A percentile compares a stretch with the other conserved stretches of the same genome.
Conservation (phyloP, 2,797 vertebrate genomes). For the Liasis olivaceus region DNA sequence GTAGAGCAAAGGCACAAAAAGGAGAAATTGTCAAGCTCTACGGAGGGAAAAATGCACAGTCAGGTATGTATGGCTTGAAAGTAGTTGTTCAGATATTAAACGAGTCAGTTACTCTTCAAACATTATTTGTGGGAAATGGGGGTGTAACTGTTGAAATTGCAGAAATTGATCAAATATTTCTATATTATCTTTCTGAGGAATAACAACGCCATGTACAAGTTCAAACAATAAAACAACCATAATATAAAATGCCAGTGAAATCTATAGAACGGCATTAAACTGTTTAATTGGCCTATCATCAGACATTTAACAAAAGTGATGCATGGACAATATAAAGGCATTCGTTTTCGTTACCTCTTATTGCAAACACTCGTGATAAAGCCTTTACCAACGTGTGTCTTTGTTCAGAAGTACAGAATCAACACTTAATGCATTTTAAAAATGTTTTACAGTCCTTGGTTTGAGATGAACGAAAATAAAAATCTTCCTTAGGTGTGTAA, state of each 20-base stretch:
- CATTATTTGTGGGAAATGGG: not conserved
- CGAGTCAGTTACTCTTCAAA: not conserved
- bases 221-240: not conserved
- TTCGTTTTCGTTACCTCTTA: not conserved
- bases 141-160: not conserved
- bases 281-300: not conserved
- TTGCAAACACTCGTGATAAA: not conserved
- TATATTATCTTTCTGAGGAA: not conserved
- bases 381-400: not conserved
- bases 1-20: constrained; percentile 61
- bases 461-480: not conserved
- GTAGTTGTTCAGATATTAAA: not conserved
- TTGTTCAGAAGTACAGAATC: not conserved
- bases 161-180: not conserved
- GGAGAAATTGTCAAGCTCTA: constrained; percentile 39
- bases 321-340: not conserved
- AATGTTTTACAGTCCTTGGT: not conserved
- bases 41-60: constrained; percentile 26
- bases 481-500: not conserved
- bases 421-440: not conserved
- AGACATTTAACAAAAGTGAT: not conserved
- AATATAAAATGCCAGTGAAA: not conserved
- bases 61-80: constrained; percentile 47
- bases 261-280: not conserved
- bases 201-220: not conserved